Percentiles rank a stretch among this genome's conserved stretches.
Evolutionary conservation across 2,888 invertebrate genomes (phyloP).

Genomic region (Thecocarcelia acutangulata): DNA sequence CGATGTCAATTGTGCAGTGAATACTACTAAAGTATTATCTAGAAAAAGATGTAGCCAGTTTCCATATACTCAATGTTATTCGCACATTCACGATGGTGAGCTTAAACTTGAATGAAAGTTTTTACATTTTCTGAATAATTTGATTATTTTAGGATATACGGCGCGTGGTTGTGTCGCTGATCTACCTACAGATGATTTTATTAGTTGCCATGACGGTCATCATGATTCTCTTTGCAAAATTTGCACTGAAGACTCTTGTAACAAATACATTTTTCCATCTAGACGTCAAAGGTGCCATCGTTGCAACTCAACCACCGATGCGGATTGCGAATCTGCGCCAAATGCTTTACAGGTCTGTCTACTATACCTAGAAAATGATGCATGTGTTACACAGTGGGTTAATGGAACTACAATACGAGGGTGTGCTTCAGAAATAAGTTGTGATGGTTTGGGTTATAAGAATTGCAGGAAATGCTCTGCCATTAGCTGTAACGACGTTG

Average conservation of each 20-base stretch:
- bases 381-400: slow-evolving; percentile 70
- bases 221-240: slow-evolving; percentile 60
- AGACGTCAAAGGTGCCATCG: slow-evolving; percentile 70
- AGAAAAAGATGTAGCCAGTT: slow-evolving; percentile 54
- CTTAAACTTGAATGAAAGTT: background rate
- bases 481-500: slow-evolving; percentile 67
- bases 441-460: slow-evolving; percentile 61
- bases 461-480: slow-evolving; percentile 67
- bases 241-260: slow-evolving; percentile 70
- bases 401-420: slow-evolving; percentile 70
- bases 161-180: slow-evolving; percentile 71
- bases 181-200: slow-evolving; percentile 63
- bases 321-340: slow-evolving; percentile 68
- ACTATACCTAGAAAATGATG: slow-evolving; percentile 65
- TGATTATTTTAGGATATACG: slow-evolving; percentile 68
- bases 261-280: slow-evolving; percentile 67
- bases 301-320: slow-evolving; percentile 69
- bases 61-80: slow-evolving; percentile 72
- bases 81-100: slow-evolving; percentile 70
- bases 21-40: slow-evolving; percentile 34
- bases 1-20: slow-evolving; percentile 69
- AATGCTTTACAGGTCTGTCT: slow-evolving; percentile 63
- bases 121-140: background rate
- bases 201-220: slow-evolving; percentile 64
- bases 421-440: slow-evolving; percentile 71